Evolutionary conservation across 2,797 vertebrate species (phyloP), one percentile per base, ranked within the genome.

Genomic region (Phyllotis vaccarum): DNA sequence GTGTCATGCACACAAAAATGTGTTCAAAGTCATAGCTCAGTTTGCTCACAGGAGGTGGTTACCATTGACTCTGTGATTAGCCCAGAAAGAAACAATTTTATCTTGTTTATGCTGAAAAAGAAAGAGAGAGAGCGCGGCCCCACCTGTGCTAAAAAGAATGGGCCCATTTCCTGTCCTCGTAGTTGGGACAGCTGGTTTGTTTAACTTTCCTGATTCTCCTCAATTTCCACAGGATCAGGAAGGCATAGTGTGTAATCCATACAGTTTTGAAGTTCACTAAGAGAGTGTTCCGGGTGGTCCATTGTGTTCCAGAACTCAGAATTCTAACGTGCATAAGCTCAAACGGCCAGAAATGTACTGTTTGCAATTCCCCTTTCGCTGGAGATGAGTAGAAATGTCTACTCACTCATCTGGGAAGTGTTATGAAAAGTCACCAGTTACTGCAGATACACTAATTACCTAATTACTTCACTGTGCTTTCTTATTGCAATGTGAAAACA

Each of bases 371-470:
- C 91, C 11, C 43, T 72, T 92, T 68, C 76, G 54, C 46, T 75
- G 52, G 49, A 70, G 58, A 37, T 79, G 29, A 91, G 24, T 58
- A 86, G 46, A 82, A 62, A 96, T 64, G 9, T 27, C 1, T 37
- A 60, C 9, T n/a, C n/a, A n/a, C 68, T 62, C 90, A 24, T 34
- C 64, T 66, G n/a, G 34, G 43, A 93, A 92, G 27, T 52, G 19
- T 46, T 82, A 78, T 46, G 52, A 58, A 78, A 93, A 62, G 79
- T n/a, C 27, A 34, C 62, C 24, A 13, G 6, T 72, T 91, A n/a
- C 58, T 95, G 88, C 72, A 95, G 62, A 56, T 43, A 49, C 43
- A 37, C 52, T 37, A 66, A 94, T 95, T 91, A 76, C 24, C 54
- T 46, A 78, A 22, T 52, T 89, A 29, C 75, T 88, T 93, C 82